These are phyloP conservation scores for Sorex fumeus DNA, from an alignment of 2,113 vertebrate species.

Conservation along the genomic window DNA sequence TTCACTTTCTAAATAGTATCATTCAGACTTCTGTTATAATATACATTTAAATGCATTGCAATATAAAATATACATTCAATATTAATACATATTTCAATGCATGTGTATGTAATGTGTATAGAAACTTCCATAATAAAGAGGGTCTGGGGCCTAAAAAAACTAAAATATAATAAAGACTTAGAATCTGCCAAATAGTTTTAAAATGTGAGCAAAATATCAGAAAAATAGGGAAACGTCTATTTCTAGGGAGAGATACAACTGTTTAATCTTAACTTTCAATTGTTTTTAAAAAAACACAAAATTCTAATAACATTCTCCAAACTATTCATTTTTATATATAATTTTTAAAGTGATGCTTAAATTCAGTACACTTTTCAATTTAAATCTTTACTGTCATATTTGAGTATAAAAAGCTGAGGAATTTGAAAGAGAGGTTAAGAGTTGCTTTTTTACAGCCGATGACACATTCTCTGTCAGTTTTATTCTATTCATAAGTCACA, in stretches of 20 bases:
- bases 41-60: neutral
- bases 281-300: neutral
- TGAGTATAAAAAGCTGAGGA: neutral
- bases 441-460: neutral
- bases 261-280: constrained; percentile 9
- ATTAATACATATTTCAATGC: too few relatives aligned
- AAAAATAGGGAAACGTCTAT: neutral
- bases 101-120: too few relatives aligned
- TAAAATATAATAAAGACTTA: too few relatives aligned
- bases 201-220: constrained; percentile 32
- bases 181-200: neutral
- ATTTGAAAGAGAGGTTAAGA: neutral
- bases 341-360: neutral
- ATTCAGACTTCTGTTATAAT: neutral
- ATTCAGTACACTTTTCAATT: neutral
- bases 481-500: constrained; percentile 25
- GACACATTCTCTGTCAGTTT: neutral
- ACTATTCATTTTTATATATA: neutral
- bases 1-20: constrained; percentile 33
- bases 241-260: neutral
- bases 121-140: constrained; percentile 9
- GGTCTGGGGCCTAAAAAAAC: too few relatives aligned
- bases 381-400: neutral
- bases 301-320: neutral
- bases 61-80: neutral